Evolutionary conservation across 2,113 vertebrate species (phyloP), one percentile per base, ranked within the genome.

Genomic region (Pogona vitticeps): DNA sequence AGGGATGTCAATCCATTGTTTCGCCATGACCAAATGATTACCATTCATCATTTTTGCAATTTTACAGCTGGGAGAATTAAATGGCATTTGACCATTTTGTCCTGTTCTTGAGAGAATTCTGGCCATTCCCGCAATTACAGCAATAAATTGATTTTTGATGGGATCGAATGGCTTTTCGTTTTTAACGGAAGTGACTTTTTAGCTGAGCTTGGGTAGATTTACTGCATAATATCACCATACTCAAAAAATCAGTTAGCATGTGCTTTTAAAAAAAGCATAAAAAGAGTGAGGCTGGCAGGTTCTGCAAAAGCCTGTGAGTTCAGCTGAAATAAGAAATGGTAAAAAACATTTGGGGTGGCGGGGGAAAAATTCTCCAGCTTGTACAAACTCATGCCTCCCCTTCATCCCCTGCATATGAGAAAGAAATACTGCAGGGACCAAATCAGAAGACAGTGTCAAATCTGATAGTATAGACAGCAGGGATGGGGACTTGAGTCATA

Each of bases 1-100:
- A 89, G 75, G 52, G 88, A 40, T 83, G 89, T 91, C 86, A 73
- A 56, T 86, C 82, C 71, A 90, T 40, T 89, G 68, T 91, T 91
- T 88, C 65, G 79, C 58, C 40, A 36, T 85, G 76, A 70, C 61
- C 28, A 86, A 71, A 86, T 81, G 58, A 70, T 68, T 90, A 67
- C n/a, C 84, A 46, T 23, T 76, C 63, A 58, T 86, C 73, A 58
- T 12, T 38, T 88, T 86, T 84, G 89, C 85, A 92, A 89, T 90
- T 88, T 76, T 86, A 65, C 40, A 90, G 56, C 52, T 87, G n/a
- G 18, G 80, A 75, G 94, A 87, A 79, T 79, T 78, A 67, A 88
- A 91, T n/a, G 20, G 26, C 31, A 13, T 90, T 88, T 89, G 65
- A 81, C 81, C 80, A 86, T 84, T 56, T 23, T 68, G 23, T 33